These are phyloP conservation scores for Drosophila mojavensis DNA, from an alignment of 1,140 invertebrate genomes.

Conservation along the genomic window DNA sequence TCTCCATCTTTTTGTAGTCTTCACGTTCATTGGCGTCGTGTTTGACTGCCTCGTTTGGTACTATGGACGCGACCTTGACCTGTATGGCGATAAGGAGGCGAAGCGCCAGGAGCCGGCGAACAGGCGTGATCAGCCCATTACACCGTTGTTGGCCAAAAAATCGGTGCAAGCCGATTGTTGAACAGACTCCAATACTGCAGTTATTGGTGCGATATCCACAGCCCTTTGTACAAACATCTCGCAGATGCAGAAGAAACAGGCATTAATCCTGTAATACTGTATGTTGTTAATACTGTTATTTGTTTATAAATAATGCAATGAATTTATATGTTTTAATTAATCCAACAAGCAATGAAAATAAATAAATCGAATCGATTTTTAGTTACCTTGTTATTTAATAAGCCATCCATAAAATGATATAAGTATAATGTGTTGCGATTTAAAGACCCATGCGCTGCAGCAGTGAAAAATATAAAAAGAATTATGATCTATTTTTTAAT, in stretches of 20 bases:
- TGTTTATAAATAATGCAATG: constrained; percentile 42
- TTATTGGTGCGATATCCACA: constrained; percentile 12
- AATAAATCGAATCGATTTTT: constrained; percentile 10
- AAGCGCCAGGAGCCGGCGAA: constrained; percentile 61
- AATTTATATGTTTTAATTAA: constrained; percentile 62
- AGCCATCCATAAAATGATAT: background rate
- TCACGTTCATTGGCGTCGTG: constrained; percentile 85
- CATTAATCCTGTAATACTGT: constrained; percentile 3
- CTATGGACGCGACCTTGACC: constrained; percentile 85
- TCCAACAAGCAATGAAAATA: constrained; percentile 9
- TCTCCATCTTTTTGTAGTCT: constrained; percentile 69
- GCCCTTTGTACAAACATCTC: constrained; percentile 59
- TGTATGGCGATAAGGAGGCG: constrained; percentile 86
- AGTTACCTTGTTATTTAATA: background rate
- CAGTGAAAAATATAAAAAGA: too few relatives aligned
- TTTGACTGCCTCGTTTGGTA: constrained; percentile 87
- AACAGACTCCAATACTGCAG: constrained; percentile 6
- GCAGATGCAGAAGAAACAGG: constrained; percentile 30
- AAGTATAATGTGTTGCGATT: too few relatives aligned
- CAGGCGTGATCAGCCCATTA: constrained; percentile 65
- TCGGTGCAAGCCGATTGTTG: constrained; percentile 38
- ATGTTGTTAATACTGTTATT: constrained; percentile 35
- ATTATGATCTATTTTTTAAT: too few relatives aligned
- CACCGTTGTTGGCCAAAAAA: constrained; percentile 67
- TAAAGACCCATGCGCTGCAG: too few relatives aligned